phyloP scores from a whole-genome alignment of 2,797 vertebrate genomes.

The Gallinago solitaria region DNA sequence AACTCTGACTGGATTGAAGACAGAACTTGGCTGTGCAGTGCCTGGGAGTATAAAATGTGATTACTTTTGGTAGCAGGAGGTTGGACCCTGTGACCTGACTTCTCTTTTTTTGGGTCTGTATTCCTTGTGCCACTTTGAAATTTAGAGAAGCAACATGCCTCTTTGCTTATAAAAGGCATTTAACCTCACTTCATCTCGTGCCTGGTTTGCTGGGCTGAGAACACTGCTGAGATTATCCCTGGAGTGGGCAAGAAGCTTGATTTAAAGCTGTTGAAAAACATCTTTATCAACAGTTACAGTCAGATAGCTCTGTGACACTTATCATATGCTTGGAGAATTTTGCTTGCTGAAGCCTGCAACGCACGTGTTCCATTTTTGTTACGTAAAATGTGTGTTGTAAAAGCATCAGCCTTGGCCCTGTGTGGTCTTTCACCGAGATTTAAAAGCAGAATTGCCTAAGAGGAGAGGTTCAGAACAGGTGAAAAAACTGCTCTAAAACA shows the following conservation, averaged over 20 bases:
- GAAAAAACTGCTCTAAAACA: not conserved
- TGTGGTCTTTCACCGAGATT: not conserved
- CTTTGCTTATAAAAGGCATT: not conserved
- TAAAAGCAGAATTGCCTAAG: not conserved
- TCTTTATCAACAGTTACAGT: not conserved
- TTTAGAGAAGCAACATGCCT: rapidly evolving
- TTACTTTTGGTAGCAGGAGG: not conserved
- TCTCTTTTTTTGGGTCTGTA: not conserved
- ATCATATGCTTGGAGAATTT: not conserved
- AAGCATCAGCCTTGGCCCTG: not conserved
- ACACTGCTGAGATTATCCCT: not conserved
- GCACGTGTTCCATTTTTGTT: rapidly evolving
- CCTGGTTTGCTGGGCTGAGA: not conserved
- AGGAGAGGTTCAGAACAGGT: not conserved
- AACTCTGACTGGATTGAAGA: not conserved
- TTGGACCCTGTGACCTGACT: not conserved
- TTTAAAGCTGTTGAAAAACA: not conserved
- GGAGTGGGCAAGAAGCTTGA: not conserved
- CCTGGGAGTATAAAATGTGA: not conserved
- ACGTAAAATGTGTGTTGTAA: rapidly evolving
- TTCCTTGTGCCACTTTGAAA: not conserved
- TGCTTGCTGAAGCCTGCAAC: not conserved
- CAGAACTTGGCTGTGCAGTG: not conserved
- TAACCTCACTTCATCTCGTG: not conserved
- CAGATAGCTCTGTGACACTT: not conserved